Evolutionary conservation across 2,113 vertebrate species (phyloP), one percentile per base, ranked within the genome.

Genomic region (Otis tarda): DNA sequence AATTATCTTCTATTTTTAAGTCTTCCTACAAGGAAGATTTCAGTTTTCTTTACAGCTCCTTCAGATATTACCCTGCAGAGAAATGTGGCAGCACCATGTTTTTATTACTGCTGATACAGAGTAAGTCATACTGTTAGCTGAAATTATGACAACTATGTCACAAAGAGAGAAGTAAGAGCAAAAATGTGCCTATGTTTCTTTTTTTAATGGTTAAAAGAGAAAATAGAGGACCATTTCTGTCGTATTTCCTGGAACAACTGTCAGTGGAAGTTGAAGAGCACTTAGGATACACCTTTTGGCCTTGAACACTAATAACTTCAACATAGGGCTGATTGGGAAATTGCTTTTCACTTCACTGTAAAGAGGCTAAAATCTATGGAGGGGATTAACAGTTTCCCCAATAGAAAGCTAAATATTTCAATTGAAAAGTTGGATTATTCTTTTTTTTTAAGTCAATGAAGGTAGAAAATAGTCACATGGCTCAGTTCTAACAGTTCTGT

Each of bases 191-290:
- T 61, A 1, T 79, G 56, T 63, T 90, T 86, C 70, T 90, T 83
- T 65, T 50, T 70, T 53, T 80, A 93, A 92, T 83, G 50, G 24
- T 52, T 69, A 50, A 88, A 87, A 84, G 87, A 31, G 7, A 12
- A 43, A 87, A 57, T 45, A 53, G 68, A 52, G 2, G 1, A 59
- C 31, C n/a, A 47, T 17, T 88, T 91, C 3, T 56, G 20, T 85
- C 73, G 43, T n/a, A 93, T 87, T 92, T 93, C 79, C 82, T 93
- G 84, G 57, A 91, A 96, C 37, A 87, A 82, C 33, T 82, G 81
- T 82, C 77, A 76, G 50, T 1, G 20, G 63, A 93, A 69, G 57
- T 25, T 93, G 81, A 89, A 95, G 74, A 86, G 79, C 71, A 88
- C 68, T 94, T 76, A 88, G 56, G 43, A 61, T 22, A 50, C 4